A percentile compares a stretch with the other conserved stretches of the same genome.
Conservation (phyloP, 2,797 vertebrate genomes). For the Centroberyx gerrardi region DNA sequence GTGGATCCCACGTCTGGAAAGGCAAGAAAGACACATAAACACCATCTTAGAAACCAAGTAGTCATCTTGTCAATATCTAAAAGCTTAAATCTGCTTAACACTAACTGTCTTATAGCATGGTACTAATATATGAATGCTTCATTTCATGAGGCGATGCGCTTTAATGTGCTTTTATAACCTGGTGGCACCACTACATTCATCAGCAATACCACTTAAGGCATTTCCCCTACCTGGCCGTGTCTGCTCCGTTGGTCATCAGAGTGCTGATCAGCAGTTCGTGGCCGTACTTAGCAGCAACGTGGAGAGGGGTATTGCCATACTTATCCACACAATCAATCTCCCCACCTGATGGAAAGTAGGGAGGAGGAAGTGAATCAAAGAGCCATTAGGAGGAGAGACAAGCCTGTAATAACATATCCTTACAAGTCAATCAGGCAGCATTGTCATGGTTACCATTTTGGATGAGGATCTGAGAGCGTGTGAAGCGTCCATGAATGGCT, state of each 20-base stretch:
- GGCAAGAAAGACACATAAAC: conserved; percentile 10
- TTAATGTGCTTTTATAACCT: conserved; percentile 6
- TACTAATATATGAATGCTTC: not conserved
- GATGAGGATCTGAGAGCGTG: conserved; percentile 97
- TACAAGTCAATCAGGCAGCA: not conserved
- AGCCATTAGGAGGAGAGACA: conserved; percentile 10
- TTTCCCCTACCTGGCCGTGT: conserved; percentile 91
- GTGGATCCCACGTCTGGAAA: conserved; percentile 92
- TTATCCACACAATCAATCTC: conserved; percentile 97
- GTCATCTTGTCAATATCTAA: not conserved
- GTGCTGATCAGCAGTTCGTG: conserved; percentile 98
- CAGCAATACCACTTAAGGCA: not conserved
- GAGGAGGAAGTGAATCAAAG: conserved; percentile 23
- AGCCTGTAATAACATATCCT: not conserved
- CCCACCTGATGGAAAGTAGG: conserved; percentile 85
- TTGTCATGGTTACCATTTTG: conserved; percentile 90
- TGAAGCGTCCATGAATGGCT: conserved; percentile 96
- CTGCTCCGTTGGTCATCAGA: conserved; percentile 97
- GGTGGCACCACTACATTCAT: not conserved
- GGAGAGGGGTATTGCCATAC: conserved; percentile 97
- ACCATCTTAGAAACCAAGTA: not conserved
- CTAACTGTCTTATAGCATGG: not conserved
- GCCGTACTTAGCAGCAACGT: conserved; percentile 98
- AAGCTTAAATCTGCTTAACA: not conserved
- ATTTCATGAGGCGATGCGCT: not conserved